Evolutionary conservation across 2,113 vertebrate species (phyloP).

Genomic region (Aspidoscelis tigris): DNA sequence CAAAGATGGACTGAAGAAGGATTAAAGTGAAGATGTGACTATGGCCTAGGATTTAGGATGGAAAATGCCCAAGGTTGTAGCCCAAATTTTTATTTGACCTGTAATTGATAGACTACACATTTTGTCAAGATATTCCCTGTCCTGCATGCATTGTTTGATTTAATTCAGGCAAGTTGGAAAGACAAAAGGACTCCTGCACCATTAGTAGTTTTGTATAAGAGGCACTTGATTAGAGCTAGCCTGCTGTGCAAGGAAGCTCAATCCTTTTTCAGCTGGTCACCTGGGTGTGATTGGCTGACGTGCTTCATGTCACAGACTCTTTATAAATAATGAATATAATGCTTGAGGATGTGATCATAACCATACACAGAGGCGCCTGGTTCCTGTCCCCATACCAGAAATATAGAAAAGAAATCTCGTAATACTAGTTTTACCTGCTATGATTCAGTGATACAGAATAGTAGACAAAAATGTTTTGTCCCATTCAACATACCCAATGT

Average conservation of each 20-base stretch:
- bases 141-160: not conserved
- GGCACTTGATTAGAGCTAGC: too few relatives aligned
- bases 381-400: not conserved
- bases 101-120: not conserved
- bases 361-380: not conserved
- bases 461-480: slow-evolving; percentile 20
- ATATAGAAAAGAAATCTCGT: not conserved
- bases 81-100: not conserved
- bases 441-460: slow-evolving; percentile 8
- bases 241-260: too few relatives aligned
- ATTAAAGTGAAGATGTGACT: too few relatives aligned
- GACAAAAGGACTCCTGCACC: too few relatives aligned
- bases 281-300: not conserved
- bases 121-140: not conserved
- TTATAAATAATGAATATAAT: not conserved
- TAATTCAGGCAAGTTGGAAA: too few relatives aligned
- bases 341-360: not conserved
- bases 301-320: not conserved
- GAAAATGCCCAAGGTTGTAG: not conserved
- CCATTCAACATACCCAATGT: slow-evolving; percentile 51
- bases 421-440: not conserved
- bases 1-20: too few relatives aligned
- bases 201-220: too few relatives aligned
- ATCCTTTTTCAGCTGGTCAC: not conserved
- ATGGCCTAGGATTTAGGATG: too few relatives aligned